A percentile compares a stretch with the other conserved stretches of the same genome.
Conservation (phyloP, 2,888 invertebrate species). For the Heliconius cydno region DNA sequence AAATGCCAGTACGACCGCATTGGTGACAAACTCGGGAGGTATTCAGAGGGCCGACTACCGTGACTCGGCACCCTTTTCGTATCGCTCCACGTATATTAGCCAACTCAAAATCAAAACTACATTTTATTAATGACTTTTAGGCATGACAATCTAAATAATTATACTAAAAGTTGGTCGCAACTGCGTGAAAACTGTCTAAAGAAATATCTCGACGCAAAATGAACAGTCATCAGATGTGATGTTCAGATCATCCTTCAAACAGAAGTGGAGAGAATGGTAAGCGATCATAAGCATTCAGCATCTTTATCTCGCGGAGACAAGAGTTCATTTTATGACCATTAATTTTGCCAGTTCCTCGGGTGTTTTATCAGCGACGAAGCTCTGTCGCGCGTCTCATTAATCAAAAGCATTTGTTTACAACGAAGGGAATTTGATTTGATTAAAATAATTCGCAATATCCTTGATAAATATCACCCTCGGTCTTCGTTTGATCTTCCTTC, state of each 20-base stretch:
- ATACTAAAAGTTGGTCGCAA: conserved; percentile 71
- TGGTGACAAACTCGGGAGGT: conserved; percentile 79
- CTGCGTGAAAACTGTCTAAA: conserved; percentile 66
- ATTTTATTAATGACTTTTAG: conserved; percentile 80
- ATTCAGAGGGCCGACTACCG: conserved; percentile 74
- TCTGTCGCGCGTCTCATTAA: conserved; percentile 84
- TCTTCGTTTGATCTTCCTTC: conserved; percentile 82
- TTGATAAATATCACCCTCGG: conserved; percentile 84
- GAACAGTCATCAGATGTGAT: conserved; percentile 79
- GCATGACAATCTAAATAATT: conserved; percentile 82
- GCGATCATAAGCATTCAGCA: conserved; percentile 80
- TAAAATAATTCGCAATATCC: conserved; percentile 84
- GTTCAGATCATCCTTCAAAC: conserved; percentile 75
- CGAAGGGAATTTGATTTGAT: conserved; percentile 84
- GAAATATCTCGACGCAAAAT: conserved; percentile 67
- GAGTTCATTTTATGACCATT: conserved; percentile 84
- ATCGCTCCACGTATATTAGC: conserved; percentile 79
- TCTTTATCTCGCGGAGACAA: conserved; percentile 82
- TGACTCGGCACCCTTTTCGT: conserved; percentile 75
- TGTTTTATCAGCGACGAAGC: conserved; percentile 82
- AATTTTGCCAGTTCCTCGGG: conserved; percentile 81
- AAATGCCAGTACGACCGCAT: conserved; percentile 80
- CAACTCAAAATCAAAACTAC: conserved; percentile 81
- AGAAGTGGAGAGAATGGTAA: conserved; percentile 78
- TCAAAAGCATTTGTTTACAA: conserved; percentile 84